A percentile compares a stretch with the other conserved stretches of the same genome.
phyloP scores from a whole-genome alignment of 2,113 vertebrate genomes.

The Anguilla japonica region DNA sequence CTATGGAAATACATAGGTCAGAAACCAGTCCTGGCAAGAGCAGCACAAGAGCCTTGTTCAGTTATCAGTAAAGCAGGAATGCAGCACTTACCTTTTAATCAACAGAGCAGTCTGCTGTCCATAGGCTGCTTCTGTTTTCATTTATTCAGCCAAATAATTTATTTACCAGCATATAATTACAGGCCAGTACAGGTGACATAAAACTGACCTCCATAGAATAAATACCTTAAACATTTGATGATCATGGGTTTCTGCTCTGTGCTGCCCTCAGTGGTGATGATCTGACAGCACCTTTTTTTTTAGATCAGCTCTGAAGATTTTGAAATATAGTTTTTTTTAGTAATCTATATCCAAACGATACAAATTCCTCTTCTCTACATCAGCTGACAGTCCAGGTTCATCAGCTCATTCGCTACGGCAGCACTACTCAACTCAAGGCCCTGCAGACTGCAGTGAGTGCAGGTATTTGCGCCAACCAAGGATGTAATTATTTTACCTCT shows the following conservation, averaged over 20 bases:
- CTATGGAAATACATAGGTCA: background rate
- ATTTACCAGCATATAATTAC: background rate
- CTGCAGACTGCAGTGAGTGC: too few relatives aligned
- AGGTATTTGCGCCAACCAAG: too few relatives aligned
- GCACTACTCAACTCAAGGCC: too few relatives aligned
- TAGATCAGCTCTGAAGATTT: background rate
- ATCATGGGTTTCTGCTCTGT: background rate
- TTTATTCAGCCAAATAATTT: background rate
- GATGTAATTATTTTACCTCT: too few relatives aligned
- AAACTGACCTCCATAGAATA: background rate
- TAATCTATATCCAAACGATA: background rate
- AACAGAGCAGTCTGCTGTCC: background rate
- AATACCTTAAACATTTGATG: background rate
- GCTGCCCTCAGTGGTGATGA: background rate
- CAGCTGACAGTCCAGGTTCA: too few relatives aligned
- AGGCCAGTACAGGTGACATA: background rate
- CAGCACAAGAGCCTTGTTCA: background rate
- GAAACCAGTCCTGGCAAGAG: background rate
- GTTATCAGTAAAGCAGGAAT: background rate
- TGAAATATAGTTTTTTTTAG: background rate
- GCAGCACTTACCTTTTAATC: background rate
- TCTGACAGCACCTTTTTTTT: background rate
- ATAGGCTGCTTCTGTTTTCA: background rate
- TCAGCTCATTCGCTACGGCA: too few relatives aligned
- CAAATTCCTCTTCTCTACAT: too few relatives aligned